Evolutionary conservation across 2,113 vertebrate species (phyloP), one percentile per base, ranked within the genome.

Genomic region (Ammodytes marinus): DNA sequence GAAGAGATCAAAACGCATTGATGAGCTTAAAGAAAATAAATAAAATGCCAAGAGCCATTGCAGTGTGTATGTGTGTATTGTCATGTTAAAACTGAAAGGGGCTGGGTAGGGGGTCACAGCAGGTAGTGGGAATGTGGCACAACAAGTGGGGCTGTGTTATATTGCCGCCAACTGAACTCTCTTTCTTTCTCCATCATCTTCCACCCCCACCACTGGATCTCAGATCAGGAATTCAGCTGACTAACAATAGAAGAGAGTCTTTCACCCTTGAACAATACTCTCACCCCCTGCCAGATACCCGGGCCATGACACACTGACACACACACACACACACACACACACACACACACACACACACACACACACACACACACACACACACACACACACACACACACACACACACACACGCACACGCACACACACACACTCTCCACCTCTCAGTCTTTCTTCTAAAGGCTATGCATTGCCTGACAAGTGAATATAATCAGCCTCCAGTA

Each of bases 171-270:
- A 70, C 86, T 27, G 27, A 27, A 27, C 27, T 27, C 27, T 27
- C 27, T 27, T 2, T 83, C 81, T 79, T 66, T 80, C 57, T 71
- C 74, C 77, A 67, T 64, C 80, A 74, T 71, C 60, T 73, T 71
- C 80, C 74, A 46, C 60, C 86, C 64, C 64, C 74, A 74, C 72
- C 79, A 64, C 81, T 52, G 52, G 9, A 69, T 67, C 65, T 77
- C 69, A 69, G 67, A 77, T 82, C 64, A 89, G 60, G 43, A 74
- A 78, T 91, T 92, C 72, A 87, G 69, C 69, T 72, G 77, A 19
- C 63, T 52, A 73, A 92, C 91, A 91, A 92, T 85, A 86, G 83
- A 87, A 74, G 79, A 75, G 73, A 68, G 58, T 90, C 86, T 89
- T 84, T 92, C 74, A 84, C 27, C 76, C 64, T 65, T 75, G 61